Conservation (phyloP, 2,888 invertebrate genomes). For the Eugnorisma glareosa region DNA sequence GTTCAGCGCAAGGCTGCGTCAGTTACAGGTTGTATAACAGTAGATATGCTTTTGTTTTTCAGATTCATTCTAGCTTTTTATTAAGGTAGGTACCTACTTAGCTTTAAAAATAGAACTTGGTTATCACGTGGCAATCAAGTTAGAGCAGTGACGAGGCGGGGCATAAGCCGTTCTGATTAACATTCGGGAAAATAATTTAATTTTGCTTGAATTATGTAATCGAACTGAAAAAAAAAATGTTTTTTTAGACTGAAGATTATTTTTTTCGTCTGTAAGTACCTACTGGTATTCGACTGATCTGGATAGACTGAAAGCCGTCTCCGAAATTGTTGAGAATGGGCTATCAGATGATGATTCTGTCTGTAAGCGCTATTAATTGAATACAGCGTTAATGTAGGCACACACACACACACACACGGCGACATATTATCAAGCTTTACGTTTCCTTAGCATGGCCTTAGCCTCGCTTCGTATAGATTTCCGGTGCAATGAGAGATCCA, state of each 20-base stretch:
- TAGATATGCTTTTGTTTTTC: constrained; percentile 31
- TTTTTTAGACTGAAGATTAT: background rate
- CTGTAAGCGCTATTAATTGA: background rate
- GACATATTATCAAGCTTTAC: too few species aligned
- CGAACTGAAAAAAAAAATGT: background rate
- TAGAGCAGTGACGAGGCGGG: too few species aligned
- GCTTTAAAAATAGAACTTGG: background rate
- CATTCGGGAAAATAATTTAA: background rate
- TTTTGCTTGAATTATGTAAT: background rate
- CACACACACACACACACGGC: too few species aligned
- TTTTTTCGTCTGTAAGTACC: background rate
- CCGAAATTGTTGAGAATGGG: background rate
- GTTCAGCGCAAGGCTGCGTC: constrained; percentile 19
- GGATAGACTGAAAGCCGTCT: background rate
- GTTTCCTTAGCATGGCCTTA: too few species aligned
- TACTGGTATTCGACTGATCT: background rate
- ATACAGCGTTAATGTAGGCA: too few species aligned
- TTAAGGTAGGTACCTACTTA: background rate
- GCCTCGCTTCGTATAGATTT: too few species aligned
- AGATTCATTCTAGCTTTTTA: background rate
- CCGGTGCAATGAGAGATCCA: too few species aligned
- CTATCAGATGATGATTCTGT: background rate
- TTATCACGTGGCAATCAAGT: background rate
- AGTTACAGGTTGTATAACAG: background rate
- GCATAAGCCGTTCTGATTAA: too few species aligned